A percentile compares a stretch with the other conserved stretches of the same genome.
Evolutionary conservation across 2,888 invertebrate genomes (phyloP).

Genomic region (Hymenopus coronatus): DNA sequence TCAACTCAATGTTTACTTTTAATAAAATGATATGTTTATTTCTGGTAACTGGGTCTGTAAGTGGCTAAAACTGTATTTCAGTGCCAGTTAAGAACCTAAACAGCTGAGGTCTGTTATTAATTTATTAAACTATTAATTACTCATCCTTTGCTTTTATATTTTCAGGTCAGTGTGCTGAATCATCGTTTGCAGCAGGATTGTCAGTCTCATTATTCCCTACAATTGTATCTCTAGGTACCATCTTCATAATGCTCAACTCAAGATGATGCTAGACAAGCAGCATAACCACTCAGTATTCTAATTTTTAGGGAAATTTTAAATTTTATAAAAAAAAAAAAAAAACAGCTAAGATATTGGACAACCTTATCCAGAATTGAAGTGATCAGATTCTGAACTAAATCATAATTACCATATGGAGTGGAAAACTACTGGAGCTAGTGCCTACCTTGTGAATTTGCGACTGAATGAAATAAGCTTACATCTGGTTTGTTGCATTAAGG

Average conservation of each 20-base stretch:
- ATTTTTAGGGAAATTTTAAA: conserved; percentile 21
- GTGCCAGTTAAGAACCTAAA: no score
- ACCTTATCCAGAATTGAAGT: conserved; percentile 12
- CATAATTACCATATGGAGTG: conserved; percentile 1
- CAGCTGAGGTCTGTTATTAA: no score
- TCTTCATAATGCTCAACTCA: conserved; percentile 6
- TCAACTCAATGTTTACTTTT: no score
- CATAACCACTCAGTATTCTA: conserved; percentile 21
- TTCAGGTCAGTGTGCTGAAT: conserved; percentile 25
- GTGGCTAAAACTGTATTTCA: no score
- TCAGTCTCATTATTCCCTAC: not conserved
- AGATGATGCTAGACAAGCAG: conserved; percentile 22
- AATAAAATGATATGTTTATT: no score
- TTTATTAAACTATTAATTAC: no score
- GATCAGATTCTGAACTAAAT: not conserved
- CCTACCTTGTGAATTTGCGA: conserved; percentile 20
- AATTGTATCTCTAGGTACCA: not conserved
- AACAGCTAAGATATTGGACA: conserved; percentile 12
- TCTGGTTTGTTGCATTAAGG: not conserved
- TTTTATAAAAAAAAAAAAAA: conserved; percentile 12
- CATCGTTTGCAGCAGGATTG: not conserved
- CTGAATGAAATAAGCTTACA: conserved; percentile 16
- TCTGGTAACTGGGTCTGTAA: no score
- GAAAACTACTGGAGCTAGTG: conserved; percentile 17
- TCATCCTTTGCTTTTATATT: not conserved